Conservation (phyloP, 2,113 vertebrate genomes). For the Sinocyclocheilus anshuiensis region DNA sequence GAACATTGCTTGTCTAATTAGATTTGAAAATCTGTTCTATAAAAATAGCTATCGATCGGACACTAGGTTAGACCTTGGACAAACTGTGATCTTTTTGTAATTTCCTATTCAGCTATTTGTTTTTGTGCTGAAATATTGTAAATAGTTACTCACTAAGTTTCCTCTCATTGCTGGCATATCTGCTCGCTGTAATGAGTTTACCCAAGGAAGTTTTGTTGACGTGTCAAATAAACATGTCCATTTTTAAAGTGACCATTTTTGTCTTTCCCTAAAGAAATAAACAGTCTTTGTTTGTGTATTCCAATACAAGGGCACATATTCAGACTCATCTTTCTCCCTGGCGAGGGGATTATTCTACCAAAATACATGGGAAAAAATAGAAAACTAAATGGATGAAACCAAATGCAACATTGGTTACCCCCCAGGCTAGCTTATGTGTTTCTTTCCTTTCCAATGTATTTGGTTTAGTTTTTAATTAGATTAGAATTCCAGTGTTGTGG, state of each 20-base stretch:
- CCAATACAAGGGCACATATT: constrained; percentile 49
- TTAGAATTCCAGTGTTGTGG: constrained; percentile 58
- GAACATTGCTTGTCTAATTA: background rate
- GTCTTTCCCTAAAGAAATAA: constrained; percentile 68
- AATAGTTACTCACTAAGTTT: constrained; percentile 13
- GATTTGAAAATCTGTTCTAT: background rate
- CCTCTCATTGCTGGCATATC: constrained; percentile 54
- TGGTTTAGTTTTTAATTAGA: constrained; percentile 62
- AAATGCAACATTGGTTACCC: constrained; percentile 50
- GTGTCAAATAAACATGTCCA: constrained; percentile 63
- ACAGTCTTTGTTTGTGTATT: constrained; percentile 58
- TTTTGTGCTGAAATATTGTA: constrained; percentile 2
- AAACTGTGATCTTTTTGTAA: background rate
- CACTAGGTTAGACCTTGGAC: background rate
- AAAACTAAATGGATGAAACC: constrained; percentile 44
- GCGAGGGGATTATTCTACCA: constrained; percentile 65
- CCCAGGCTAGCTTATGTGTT: constrained; percentile 47
- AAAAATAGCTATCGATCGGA: background rate
- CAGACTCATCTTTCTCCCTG: constrained; percentile 43
- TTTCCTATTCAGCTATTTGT: constrained; percentile 9
- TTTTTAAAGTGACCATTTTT: constrained; percentile 69
- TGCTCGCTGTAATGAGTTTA: constrained; percentile 63
- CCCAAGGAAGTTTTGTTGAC: constrained; percentile 63
- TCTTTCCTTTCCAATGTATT: constrained; percentile 56
- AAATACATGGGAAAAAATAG: constrained; percentile 46